A percentile compares a stretch with the other conserved stretches of the same genome.
These are phyloP conservation scores for Pleuronectes platessa DNA, from an alignment of 2,113 vertebrate genomes.

Conservation along the genomic window DNA sequence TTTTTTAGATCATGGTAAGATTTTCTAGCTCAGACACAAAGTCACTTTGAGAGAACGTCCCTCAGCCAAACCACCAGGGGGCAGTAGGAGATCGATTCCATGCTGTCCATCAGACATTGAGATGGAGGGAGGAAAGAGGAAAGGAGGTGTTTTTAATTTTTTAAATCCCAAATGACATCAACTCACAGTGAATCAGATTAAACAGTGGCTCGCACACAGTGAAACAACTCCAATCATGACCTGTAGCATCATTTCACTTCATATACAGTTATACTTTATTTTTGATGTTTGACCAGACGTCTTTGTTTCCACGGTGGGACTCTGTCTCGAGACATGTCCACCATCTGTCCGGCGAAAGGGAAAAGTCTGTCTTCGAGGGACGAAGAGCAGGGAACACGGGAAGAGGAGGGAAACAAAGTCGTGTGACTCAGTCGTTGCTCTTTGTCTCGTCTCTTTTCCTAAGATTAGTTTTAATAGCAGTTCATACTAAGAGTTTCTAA, in stretches of 20 bases:
- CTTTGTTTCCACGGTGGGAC: background rate
- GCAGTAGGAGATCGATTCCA: slow-evolving; percentile 32
- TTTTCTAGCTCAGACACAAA: slow-evolving; percentile 45
- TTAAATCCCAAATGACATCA: background rate
- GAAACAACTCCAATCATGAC: slow-evolving; percentile 15
- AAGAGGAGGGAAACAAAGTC: slow-evolving; percentile 22
- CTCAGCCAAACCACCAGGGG: slow-evolving; percentile 40
- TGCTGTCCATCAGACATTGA: background rate
- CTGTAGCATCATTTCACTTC: slow-evolving; percentile 27
- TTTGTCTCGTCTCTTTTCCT: slow-evolving; percentile 35
- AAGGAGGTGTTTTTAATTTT: background rate
- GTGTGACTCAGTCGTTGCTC: slow-evolving; percentile 20
- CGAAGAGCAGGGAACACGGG: slow-evolving; percentile 6
- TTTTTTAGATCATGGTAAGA: slow-evolving; percentile 30
- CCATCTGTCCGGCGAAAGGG: slow-evolving; percentile 56
- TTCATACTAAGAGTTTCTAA: slow-evolving; percentile 68
- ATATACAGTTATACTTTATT: too few relatives aligned
- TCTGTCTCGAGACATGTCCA: slow-evolving; percentile 3
- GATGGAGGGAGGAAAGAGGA: background rate
- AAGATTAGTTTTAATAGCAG: slow-evolving; percentile 55
- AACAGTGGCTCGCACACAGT: background rate
- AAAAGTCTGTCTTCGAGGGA: slow-evolving; percentile 29
- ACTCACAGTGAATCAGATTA: background rate
- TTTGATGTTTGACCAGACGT: background rate
- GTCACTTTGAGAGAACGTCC: slow-evolving; percentile 64